phyloP scores from a whole-genome alignment of 1,140 invertebrate species.

The Pseudomyrmex sp. region DNA sequence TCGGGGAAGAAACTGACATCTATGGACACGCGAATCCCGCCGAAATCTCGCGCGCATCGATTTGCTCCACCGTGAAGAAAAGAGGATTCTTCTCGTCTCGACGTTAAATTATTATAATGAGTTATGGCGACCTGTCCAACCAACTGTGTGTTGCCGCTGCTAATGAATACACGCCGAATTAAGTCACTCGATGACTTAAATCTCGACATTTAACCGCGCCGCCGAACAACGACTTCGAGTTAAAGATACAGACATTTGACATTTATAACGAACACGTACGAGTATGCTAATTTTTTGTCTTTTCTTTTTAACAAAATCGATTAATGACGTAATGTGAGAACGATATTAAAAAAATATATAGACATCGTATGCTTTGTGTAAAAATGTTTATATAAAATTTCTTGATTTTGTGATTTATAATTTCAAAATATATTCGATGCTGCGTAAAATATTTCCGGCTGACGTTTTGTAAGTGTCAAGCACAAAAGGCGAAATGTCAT shows the following conservation, averaged over 20 bases:
- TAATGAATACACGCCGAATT: conserved; percentile 18
- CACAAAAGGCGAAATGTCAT: background rate
- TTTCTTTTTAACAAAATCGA: no score
- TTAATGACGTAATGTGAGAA: no score
- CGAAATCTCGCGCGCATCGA: conserved; percentile 14
- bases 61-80: conserved; percentile 13
- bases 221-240: background rate
- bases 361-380: background rate
- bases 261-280: background rate
- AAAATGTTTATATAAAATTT: background rate
- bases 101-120: conserved; percentile 31
- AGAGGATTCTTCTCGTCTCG: conserved; percentile 1
- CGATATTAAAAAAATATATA: background rate
- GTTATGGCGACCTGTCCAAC: conserved; percentile 7
- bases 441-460: background rate
- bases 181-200: background rate
- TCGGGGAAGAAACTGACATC: background rate
- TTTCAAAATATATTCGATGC: background rate
- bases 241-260: background rate
- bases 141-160: background rate
- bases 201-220: background rate
- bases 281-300: background rate
- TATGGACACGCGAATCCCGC: conserved; percentile 22
- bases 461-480: background rate
- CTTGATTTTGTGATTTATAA: no score